phyloP scores from a whole-genome alignment of 2,888 invertebrate species.

The Frankliniella intonsa region DNA sequence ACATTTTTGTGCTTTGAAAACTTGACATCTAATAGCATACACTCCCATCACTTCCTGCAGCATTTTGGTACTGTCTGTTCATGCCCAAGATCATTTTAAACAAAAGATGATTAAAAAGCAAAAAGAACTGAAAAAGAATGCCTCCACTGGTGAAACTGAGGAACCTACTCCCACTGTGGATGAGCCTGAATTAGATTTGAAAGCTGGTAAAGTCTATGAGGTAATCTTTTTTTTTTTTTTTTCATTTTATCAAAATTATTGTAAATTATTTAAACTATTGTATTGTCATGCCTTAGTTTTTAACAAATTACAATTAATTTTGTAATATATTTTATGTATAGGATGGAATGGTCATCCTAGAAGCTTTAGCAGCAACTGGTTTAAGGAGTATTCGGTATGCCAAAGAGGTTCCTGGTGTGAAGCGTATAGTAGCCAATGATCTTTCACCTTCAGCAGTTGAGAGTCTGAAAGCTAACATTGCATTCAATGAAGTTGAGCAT shows the following conservation, averaged over 20 bases:
- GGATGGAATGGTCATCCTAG: slow-evolving; percentile 68
- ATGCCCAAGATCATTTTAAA: slow-evolving; percentile 52
- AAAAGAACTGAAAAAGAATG: slow-evolving; percentile 39
- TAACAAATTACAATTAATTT: not conserved
- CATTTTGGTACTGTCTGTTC: slow-evolving; percentile 67
- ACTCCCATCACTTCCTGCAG: slow-evolving; percentile 48
- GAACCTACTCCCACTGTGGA: not conserved
- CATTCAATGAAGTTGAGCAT: slow-evolving; percentile 67
- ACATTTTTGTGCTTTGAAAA: not conserved
- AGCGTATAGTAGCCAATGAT: slow-evolving; percentile 86
- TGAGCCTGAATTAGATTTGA: not conserved
- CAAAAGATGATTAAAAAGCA: slow-evolving; percentile 41
- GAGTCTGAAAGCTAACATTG: slow-evolving; percentile 76
- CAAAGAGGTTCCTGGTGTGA: slow-evolving; percentile 80
- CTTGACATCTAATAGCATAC: slow-evolving; percentile 23
- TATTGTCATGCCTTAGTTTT: not conserved
- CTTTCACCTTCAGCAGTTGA: slow-evolving; percentile 78
- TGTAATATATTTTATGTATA: slow-evolving; percentile 40
- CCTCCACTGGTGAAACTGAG: slow-evolving; percentile 22
- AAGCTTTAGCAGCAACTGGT: slow-evolving; percentile 94
- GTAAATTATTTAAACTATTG: no score
- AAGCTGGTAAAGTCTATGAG: slow-evolving; percentile 30
- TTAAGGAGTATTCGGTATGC: slow-evolving; percentile 94
- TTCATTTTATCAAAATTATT: not conserved
- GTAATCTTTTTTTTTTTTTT: slow-evolving; percentile 3